A percentile compares a stretch with the other conserved stretches of the same genome.
These are phyloP conservation scores for Pseudolaguvia tuberculata DNA, from an alignment of 2,113 vertebrate species.

Conservation along the genomic window DNA sequence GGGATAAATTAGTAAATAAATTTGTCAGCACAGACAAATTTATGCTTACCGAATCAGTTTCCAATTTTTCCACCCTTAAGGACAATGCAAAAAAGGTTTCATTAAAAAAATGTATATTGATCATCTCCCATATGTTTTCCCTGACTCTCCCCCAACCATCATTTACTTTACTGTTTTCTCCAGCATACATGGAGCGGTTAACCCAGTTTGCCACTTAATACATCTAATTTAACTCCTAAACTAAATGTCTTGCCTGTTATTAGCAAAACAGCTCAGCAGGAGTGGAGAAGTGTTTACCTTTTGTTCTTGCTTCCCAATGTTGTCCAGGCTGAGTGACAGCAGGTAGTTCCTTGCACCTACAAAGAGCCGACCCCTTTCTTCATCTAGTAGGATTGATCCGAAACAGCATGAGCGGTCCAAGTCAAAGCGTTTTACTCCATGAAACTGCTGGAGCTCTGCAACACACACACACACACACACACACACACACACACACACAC, in stretches of 20 bases:
- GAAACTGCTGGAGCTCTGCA: slow-evolving; percentile 81
- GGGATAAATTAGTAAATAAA: too few species aligned
- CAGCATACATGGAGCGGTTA: neutral
- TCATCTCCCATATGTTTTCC: neutral
- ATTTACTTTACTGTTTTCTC: neutral
- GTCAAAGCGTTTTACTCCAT: slow-evolving; percentile 77
- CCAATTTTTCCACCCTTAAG: too few species aligned
- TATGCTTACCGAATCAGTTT: too few species aligned
- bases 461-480: neutral
- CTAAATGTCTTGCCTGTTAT: slow-evolving; percentile 11
- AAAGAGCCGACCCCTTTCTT: slow-evolving; percentile 88
- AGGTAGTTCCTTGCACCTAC: slow-evolving; percentile 88
- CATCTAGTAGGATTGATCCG: slow-evolving; percentile 82
- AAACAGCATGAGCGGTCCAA: slow-evolving; percentile 90
- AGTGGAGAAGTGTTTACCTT: slow-evolving; percentile 69
- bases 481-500: neutral
- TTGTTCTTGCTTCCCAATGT: slow-evolving; percentile 84
- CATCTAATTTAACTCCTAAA: neutral
- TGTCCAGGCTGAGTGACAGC: slow-evolving; percentile 85
- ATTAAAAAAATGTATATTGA: too few species aligned
- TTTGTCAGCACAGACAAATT: too few species aligned
- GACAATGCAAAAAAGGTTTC: too few species aligned
- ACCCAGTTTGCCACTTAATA: neutral
- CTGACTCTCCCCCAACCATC: too few species aligned
- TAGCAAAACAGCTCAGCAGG: neutral